Evolutionary conservation across 2,888 invertebrate species (phyloP).

Genomic region (Dione juno): DNA sequence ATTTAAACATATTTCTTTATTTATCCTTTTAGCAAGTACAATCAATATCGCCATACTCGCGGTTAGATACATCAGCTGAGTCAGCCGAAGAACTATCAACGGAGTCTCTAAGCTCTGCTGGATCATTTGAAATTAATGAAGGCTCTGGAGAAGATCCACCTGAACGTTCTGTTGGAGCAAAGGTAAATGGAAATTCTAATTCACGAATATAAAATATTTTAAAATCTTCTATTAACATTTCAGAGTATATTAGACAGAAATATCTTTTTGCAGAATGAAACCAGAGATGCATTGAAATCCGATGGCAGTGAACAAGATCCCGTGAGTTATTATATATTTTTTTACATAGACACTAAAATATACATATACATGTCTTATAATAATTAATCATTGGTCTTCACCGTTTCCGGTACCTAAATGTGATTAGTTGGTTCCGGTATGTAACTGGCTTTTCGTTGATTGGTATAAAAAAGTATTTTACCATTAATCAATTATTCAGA

Average conservation of each 20-base stretch:
- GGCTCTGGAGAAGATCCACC: conserved; percentile 78
- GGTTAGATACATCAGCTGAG: conserved; percentile 55
- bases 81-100: conserved; percentile 66
- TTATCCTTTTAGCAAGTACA: conserved; percentile 41
- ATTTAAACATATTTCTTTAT: background rate
- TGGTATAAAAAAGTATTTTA: background rate
- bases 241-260: background rate
- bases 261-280: conserved; percentile 80
- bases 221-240: background rate
- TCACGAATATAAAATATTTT: background rate
- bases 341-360: no score
- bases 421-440: background rate
- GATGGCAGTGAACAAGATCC: conserved; percentile 91
- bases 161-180: conserved; percentile 56
- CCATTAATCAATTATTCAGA: background rate
- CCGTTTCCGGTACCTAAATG: background rate
- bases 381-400: background rate
- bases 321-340: conserved; percentile 78
- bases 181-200: conserved; percentile 52
- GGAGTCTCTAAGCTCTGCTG: conserved; percentile 63
- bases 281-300: conserved; percentile 88
- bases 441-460: background rate
- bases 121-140: conserved; percentile 64
- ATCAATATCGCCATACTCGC: conserved; percentile 46
- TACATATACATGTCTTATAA: no score